A percentile compares a stretch with the other conserved stretches of the same genome.
These are phyloP conservation scores for Nephrotoma guestfalica DNA, from an alignment of 2,888 invertebrate genomes.

Conservation along the genomic window DNA sequence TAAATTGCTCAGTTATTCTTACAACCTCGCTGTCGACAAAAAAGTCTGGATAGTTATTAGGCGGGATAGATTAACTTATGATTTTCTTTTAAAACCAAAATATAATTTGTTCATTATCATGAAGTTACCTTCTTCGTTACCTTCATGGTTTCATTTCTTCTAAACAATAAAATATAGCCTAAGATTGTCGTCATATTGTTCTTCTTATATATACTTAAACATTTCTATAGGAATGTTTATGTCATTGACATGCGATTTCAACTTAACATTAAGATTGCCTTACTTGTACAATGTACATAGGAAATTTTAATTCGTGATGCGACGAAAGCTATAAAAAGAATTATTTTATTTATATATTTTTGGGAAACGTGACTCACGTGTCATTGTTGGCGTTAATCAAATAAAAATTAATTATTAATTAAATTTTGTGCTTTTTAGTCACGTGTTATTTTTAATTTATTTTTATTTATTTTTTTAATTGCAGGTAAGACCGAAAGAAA, in stretches of 20 bases:
- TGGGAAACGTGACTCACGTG: neutral
- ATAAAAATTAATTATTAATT: neutral
- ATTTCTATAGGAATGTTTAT: neutral
- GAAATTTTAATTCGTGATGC: neutral
- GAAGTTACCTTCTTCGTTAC: neutral
- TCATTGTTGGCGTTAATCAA: neutral
- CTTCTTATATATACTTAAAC: neutral
- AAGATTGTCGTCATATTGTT: neutral
- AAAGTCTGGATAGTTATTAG: no score
- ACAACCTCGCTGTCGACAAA: no score
- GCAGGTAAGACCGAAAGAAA: neutral
- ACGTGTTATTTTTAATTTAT: neutral
- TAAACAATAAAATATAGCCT: neutral
- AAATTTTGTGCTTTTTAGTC: neutral
- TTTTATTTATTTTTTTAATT: neutral
- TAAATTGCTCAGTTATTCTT: no score
- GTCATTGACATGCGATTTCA: neutral
- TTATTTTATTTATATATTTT: neutral
- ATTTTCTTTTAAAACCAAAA: no score
- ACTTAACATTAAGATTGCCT: neutral
- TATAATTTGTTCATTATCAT: no score
- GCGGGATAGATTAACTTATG: no score
- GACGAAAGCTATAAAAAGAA: neutral
- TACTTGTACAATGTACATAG: neutral
- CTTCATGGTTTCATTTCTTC: neutral